Base-by-base conservation (phyloP, 2,888 invertebrate species). In the Eupithecia vulgata region DNA sequence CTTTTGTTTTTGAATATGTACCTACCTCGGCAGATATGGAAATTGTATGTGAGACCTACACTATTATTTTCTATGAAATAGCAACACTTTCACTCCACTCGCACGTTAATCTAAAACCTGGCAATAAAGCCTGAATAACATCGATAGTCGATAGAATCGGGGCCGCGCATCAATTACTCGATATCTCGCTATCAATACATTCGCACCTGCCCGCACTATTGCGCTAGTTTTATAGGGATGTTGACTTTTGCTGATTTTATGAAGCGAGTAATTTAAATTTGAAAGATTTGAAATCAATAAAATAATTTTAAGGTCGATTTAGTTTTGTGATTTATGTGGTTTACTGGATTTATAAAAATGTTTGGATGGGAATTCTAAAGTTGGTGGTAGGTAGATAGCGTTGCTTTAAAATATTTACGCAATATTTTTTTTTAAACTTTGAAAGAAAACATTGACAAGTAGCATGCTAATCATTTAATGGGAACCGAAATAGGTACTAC, bases 151-250 rank as follows among this genome's bases (percentile, higher is more conserved):
- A 64, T 64, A 64, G 79, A 80, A 79, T 81, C 81, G 82, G 81
- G 81, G 80, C 70, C 81, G 72, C 73, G 75, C 82, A 85, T 87
- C 87, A 83, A 84, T 88, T 85, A 83, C 82, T 84, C 82, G 88
- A 87, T 74, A 74, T 72, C 84, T 77, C 79, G 83, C 81, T 83
- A 86, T 87, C 86, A 85, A 85, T 82, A 86, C 84, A 82, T 87
- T 84, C 82, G 84, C 81, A 88, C 87, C 86, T 88, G 88, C 80
- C 73, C 42, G 65, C 73, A 69, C 71, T 73, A 30, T 57, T 52
- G 72, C 30, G n/a, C 62, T 62, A 66, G 65, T 30, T 61, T 42
- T 42, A 25, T 21, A 61, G n/a, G 52, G 64, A 10, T 15, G n/a
- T 35, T n/a, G 62, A 57, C 57, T 57, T 57, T 57, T 57, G 57